Evolutionary conservation across 2,797 vertebrate species (phyloP).

Genomic region (Cossypha polioptera): DNA sequence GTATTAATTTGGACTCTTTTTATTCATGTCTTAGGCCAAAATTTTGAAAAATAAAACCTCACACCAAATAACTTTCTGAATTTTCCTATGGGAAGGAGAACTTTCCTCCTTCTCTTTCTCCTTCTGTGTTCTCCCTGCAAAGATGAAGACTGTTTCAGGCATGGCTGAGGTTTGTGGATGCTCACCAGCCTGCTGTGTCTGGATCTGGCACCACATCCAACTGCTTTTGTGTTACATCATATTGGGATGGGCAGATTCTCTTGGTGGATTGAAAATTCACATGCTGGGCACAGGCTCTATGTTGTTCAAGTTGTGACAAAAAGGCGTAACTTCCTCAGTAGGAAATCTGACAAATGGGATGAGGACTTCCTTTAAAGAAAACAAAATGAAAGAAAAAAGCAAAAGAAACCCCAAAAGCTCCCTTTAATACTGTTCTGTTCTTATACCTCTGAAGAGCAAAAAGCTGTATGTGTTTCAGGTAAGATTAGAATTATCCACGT

Average conservation of each 20-base stretch:
- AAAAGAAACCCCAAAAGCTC: neutral
- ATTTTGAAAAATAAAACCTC: neutral
- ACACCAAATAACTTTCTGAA: neutral
- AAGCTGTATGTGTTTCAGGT: rapidly evolving
- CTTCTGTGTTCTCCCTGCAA: neutral
- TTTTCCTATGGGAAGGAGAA: neutral
- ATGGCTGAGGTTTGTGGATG: neutral
- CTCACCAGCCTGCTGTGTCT: neutral
- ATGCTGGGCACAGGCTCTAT: neutral
- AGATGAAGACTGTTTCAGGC: neutral
- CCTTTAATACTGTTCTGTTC: neutral
- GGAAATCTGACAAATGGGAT: neutral
- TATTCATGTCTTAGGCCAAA: neutral
- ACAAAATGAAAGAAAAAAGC: neutral
- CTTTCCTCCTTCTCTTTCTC: neutral
- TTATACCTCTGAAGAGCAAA: neutral
- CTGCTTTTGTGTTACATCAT: neutral
- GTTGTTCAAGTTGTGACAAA: neutral
- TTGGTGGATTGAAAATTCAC: neutral
- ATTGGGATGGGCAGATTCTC: neutral
- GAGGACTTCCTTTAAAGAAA: neutral
- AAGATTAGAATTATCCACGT: neutral
- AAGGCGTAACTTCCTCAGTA: neutral
- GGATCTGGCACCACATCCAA: neutral
- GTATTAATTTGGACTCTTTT: neutral